Evolutionary conservation across 2,113 vertebrate species (phyloP).

Genomic region (Tachysurus vachellii): DNA sequence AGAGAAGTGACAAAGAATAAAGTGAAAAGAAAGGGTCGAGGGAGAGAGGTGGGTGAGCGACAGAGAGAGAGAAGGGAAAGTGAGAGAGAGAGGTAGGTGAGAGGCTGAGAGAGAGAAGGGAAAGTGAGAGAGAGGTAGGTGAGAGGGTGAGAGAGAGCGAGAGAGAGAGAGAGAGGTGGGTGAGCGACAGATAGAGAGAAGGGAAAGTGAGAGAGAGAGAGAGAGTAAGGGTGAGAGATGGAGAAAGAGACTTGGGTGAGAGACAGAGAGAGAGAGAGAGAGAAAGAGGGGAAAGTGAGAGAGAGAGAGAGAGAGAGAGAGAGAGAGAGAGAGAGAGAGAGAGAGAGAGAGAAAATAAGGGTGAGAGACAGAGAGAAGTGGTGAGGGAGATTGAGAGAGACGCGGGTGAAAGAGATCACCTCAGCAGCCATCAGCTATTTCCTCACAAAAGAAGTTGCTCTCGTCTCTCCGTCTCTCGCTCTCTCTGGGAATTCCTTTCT

Average conservation of each 20-base stretch:
- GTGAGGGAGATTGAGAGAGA: conserved; percentile 46
- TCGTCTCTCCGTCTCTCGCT: conserved; percentile 3
- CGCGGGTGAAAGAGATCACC: conserved; percentile 24
- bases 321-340: conserved; percentile 21
- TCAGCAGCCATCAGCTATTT: conserved; percentile 36
- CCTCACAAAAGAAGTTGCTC: conserved; percentile 39
- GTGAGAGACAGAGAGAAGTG: conserved; percentile 45
- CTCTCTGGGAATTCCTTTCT: conserved; percentile 40
- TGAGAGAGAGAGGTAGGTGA: background rate
- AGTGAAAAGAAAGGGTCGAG: conserved; percentile 23
- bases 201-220: conserved; percentile 49
- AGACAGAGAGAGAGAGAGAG: conserved; percentile 37
- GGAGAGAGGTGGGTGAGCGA: conserved; percentile 47
- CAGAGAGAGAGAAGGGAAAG: conserved; percentile 32
- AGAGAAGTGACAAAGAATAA: conserved; percentile 30
- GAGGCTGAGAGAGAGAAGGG: conserved; percentile 34
- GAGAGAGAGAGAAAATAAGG: conserved; percentile 49
- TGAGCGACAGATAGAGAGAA: conserved; percentile 33
- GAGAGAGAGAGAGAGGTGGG: conserved; percentile 17
- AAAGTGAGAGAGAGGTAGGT: background rate
- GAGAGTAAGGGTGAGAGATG: conserved; percentile 43
- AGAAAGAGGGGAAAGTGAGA: conserved; percentile 25
- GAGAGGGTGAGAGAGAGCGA: conserved; percentile 22
- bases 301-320: conserved; percentile 6
- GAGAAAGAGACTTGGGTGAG: conserved; percentile 47